Evolutionary conservation across 2,113 vertebrate genomes (phyloP).

Genomic region (Limanda limanda): DNA sequence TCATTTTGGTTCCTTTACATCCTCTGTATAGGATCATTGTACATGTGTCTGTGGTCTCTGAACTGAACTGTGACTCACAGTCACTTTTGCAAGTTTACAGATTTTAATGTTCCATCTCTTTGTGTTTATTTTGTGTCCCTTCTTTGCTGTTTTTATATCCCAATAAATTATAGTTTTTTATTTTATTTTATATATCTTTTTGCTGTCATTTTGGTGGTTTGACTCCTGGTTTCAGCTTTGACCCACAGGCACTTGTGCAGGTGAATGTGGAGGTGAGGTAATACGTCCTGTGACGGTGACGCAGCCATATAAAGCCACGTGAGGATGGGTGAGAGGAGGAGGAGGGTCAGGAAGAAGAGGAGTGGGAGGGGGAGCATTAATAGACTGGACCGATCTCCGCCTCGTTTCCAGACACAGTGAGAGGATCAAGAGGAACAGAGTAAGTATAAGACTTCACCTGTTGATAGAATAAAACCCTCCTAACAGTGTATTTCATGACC

Average conservation of each 20-base stretch:
- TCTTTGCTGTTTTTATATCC: too few species aligned
- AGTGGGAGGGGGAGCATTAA: not conserved
- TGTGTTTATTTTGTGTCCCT: too few species aligned
- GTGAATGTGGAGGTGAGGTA: not conserved
- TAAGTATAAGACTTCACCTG: not conserved
- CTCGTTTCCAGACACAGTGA: not conserved
- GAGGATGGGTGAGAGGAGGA: not conserved
- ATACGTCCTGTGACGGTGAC: not conserved
- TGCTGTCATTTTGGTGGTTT: not conserved
- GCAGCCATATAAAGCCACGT: conserved; percentile 16
- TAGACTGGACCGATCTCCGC: not conserved
- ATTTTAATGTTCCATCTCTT: too few species aligned
- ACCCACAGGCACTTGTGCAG: not conserved
- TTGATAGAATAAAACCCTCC: not conserved
- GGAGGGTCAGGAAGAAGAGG: not conserved
- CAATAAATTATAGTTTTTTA: too few species aligned
- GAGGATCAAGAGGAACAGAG: not conserved
- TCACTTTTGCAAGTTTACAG: too few species aligned
- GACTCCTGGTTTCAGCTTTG: not conserved
- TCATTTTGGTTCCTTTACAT: too few species aligned
- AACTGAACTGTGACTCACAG: too few species aligned
- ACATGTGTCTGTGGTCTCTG: too few species aligned
- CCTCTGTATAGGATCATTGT: too few species aligned
- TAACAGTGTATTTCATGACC: not conserved
- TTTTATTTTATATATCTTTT: not conserved